Conservation (phyloP, 2,113 vertebrate species). For the Poecile atricapillus region DNA sequence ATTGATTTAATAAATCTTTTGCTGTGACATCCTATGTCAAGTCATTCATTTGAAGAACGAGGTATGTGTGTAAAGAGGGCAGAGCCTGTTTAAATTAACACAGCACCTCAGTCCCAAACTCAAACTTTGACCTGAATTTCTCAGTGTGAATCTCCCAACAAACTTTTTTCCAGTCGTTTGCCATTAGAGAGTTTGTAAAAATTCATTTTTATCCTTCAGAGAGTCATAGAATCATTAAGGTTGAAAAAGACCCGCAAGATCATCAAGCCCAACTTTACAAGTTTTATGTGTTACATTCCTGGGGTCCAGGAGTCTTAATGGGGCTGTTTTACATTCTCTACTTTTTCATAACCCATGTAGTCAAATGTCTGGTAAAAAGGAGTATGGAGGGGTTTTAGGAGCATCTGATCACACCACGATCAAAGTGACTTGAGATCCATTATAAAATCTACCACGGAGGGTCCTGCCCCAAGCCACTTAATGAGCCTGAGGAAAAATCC, state of each 20-base stretch:
- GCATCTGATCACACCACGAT: not conserved
- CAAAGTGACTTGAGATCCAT: not conserved
- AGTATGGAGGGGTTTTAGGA: not conserved
- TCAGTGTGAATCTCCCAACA: not conserved
- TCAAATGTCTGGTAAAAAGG: not conserved
- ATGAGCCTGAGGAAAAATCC: slow-evolving; percentile 10
- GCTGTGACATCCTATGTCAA: not conserved
- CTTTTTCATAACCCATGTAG: not conserved
- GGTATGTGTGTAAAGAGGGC: not conserved
- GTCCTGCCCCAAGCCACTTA: slow-evolving; percentile 15
- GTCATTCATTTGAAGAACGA: rapidly evolving
- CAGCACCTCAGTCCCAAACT: not conserved
- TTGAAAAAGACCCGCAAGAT: not conserved
- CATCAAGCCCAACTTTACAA: not conserved
- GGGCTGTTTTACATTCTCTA: not conserved
- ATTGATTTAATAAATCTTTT: not conserved
- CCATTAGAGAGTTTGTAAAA: not conserved
- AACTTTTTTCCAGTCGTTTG: not conserved
- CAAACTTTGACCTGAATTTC: not conserved
- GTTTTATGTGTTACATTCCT: not conserved
- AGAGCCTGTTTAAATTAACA: not conserved
- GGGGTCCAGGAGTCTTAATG: not conserved
- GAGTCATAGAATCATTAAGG: not conserved
- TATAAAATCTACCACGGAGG: not conserved
- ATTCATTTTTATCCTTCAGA: not conserved